These are phyloP conservation scores for Bufo bufo DNA, from an alignment of 2,113 vertebrate genomes.

Conservation along the genomic window DNA sequence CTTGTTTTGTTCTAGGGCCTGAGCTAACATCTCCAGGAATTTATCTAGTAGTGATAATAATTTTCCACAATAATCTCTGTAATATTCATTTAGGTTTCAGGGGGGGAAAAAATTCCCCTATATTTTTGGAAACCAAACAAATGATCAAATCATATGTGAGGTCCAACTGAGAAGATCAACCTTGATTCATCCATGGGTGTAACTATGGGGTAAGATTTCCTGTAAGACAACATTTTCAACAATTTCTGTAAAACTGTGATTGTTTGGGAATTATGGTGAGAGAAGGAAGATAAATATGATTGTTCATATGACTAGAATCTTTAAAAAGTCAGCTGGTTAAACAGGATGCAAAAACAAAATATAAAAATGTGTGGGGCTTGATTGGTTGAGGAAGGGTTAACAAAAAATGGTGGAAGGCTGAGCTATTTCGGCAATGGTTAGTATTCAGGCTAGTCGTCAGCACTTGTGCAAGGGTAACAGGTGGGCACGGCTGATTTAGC, in stretches of 20 bases:
- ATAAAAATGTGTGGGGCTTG: no score
- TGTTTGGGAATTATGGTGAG: neutral
- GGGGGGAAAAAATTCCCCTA: neutral
- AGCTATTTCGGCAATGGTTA: neutral
- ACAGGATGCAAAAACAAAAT: neutral
- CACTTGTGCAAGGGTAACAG: slow-evolving; percentile 29
- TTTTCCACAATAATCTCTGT: neutral
- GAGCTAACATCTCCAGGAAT: neutral
- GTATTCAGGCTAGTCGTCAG: neutral
- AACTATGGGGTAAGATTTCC: neutral
- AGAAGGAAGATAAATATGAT: neutral
- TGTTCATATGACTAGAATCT: neutral
- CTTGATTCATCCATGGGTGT: slow-evolving; percentile 21
- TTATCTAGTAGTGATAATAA: neutral
- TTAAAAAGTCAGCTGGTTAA: neutral
- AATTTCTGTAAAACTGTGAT: neutral
- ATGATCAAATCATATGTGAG: neutral
- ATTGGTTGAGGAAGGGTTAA: neutral
- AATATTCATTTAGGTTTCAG: neutral
- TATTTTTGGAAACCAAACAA: neutral
- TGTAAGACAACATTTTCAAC: neutral
- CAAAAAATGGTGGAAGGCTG: neutral
- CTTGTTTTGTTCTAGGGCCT: neutral
- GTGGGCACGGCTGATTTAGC: slow-evolving; percentile 32
- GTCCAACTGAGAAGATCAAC: neutral